These are phyloP conservation scores for Akabosia matsudoensis DNA, from an alignment of 1,140 invertebrate genomes.

Conservation along the genomic window DNA sequence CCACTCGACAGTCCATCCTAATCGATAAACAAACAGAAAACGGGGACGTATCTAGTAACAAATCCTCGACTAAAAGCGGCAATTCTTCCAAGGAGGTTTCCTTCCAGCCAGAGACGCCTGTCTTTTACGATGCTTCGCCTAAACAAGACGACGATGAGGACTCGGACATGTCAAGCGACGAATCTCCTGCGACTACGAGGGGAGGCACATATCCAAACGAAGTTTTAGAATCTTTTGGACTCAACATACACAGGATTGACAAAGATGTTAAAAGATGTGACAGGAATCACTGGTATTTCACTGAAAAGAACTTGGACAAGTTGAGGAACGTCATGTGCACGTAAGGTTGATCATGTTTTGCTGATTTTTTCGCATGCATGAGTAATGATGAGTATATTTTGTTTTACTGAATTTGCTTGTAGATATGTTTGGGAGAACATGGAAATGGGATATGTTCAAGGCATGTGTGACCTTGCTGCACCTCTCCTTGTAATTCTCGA, in stretches of 20 bases:
- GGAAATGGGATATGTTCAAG: conserved; percentile 83
- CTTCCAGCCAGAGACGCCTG: not conserved
- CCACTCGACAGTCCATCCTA: not conserved
- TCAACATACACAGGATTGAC: conserved; percentile 90
- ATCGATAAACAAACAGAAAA: not conserved
- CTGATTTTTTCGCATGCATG: not conserved
- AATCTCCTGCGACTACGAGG: conserved; percentile 76
- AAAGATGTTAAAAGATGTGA: conserved; percentile 95
- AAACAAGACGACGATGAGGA: conserved; percentile 47
- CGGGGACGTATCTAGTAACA: conserved; percentile 2
- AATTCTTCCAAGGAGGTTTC: not conserved
- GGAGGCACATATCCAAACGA: conserved; percentile 81
- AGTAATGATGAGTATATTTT: conserved; percentile 26
- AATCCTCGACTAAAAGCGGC: not conserved
- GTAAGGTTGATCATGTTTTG: conserved; percentile 59
- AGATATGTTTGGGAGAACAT: conserved; percentile 92
- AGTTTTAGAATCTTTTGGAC: conserved; percentile 77
- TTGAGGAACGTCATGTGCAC: conserved; percentile 95
- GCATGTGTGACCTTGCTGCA: conserved; percentile 93
- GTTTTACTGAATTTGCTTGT: conserved; percentile 44
- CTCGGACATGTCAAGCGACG: conserved; percentile 58
- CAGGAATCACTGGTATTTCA: conserved; percentile 87
- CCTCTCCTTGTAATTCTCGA: conserved; percentile 87
- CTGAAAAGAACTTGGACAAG: conserved; percentile 82
- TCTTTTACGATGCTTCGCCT: not conserved